Evolutionary conservation across 2,888 invertebrate species (phyloP).

Genomic region (Ophioninae sp.): DNA sequence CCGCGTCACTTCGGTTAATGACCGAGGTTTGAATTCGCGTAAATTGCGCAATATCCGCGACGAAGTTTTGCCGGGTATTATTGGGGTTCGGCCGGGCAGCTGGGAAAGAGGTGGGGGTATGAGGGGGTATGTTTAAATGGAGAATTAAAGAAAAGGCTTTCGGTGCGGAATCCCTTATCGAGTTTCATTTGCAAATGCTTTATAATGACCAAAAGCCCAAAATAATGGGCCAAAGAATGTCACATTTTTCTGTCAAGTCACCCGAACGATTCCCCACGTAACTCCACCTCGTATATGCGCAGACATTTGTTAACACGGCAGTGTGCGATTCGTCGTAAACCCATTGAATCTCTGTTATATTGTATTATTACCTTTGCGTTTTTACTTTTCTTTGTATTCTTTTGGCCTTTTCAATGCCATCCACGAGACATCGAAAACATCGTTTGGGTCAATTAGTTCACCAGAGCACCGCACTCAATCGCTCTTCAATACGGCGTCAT

Average conservation of each 20-base stretch:
- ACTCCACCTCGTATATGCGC: constrained; percentile 34
- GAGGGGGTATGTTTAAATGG: constrained; percentile 2
- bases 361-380: not conserved
- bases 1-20: constrained; percentile 72
- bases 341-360: not conserved
- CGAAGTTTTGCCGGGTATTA: constrained; percentile 26
- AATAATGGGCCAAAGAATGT: constrained; percentile 17
- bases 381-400: constrained; percentile 11
- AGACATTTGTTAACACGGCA: not conserved
- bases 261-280: constrained; percentile 53
- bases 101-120: not conserved
- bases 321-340: not conserved
- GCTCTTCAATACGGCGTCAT: constrained; percentile 29
- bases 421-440: constrained; percentile 21
- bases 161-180: constrained; percentile 26
- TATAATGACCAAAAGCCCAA: constrained; percentile 31
- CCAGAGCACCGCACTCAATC: constrained; percentile 20
- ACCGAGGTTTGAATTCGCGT: constrained; percentile 55
- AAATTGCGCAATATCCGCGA: constrained; percentile 45
- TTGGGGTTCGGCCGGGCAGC: not conserved
- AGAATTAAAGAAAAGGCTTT: constrained; percentile 51
- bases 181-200: constrained; percentile 41
- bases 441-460: constrained; percentile 53
- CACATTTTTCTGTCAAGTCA: constrained; percentile 61
- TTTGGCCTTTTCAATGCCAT: not conserved